A percentile compares a stretch with the other conserved stretches of the same genome.
Conservation (phyloP, 2,113 vertebrate species). For the Mastomys natalensis region DNA sequence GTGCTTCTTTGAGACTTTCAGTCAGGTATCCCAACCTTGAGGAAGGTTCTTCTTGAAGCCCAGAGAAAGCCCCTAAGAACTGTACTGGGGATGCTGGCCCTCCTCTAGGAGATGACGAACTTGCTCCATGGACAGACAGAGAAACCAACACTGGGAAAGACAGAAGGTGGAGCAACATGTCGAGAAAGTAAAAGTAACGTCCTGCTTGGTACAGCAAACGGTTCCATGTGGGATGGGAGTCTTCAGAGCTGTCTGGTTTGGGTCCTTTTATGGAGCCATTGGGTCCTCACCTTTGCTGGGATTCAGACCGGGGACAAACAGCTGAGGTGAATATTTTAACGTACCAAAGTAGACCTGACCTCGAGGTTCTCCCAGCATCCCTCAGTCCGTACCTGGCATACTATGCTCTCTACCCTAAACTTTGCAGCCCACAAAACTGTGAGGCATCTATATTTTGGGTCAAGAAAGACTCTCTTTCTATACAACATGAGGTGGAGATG, state of each 20-base stretch:
- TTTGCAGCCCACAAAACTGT: too few relatives aligned
- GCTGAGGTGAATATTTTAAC: too few relatives aligned
- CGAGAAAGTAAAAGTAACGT: too few relatives aligned
- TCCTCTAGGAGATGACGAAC: neutral
- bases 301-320: too few relatives aligned
- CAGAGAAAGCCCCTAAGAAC: neutral
- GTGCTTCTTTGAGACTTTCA: neutral
- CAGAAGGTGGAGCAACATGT: neutral
- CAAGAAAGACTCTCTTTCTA: neutral
- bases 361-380: too few relatives aligned
- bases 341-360: too few relatives aligned
- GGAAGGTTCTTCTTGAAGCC: neutral
- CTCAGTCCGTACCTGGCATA: neutral
- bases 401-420: neutral
- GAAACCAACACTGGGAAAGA: neutral
- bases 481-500: neutral
- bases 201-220: too few relatives aligned
- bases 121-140: neutral
- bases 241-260: too few relatives aligned
- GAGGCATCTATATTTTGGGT: slow-evolving; percentile 1
- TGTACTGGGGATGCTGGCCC: neutral
- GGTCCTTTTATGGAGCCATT: neutral
- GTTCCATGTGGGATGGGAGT: neutral
- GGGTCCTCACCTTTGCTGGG: neutral
- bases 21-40: neutral